These are phyloP conservation scores for Clarias pachynema DNA, from an alignment of 2,797 vertebrate genomes.

Conservation along the genomic window DNA sequence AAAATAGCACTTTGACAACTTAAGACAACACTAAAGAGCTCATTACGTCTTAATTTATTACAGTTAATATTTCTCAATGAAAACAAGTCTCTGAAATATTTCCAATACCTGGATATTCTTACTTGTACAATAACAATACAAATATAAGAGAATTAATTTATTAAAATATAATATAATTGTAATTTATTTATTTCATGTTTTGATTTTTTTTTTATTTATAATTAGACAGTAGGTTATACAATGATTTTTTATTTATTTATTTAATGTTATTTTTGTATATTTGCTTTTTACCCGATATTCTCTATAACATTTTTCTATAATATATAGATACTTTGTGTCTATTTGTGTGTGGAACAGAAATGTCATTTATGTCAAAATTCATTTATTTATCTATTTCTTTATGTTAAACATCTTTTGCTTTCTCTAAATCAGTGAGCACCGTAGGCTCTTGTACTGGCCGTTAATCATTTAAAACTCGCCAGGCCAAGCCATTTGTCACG, in stretches of 20 bases:
- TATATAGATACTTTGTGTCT: background rate
- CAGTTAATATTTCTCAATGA: background rate
- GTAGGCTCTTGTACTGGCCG: constrained; percentile 48
- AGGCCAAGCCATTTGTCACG: constrained; percentile 60
- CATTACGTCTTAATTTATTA: background rate
- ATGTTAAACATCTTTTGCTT: background rate
- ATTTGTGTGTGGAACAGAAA: background rate
- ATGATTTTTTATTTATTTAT: too few species aligned
- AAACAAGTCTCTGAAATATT: background rate
- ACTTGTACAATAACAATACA: background rate
- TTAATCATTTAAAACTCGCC: constrained; percentile 62
- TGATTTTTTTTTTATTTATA: background rate
- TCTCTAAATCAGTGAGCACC: constrained; percentile 32
- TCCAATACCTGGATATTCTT: background rate
- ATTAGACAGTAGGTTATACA: background rate
- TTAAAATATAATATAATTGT: too few species aligned
- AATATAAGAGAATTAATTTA: too few species aligned
- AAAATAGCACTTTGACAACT: constrained; percentile 17
- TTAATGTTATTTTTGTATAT: background rate
- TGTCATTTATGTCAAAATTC: background rate
- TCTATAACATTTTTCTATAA: background rate
- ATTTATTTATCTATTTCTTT: background rate
- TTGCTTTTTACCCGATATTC: background rate
- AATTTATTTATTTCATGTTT: background rate
- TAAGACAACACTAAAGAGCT: background rate